Evolutionary conservation across 2,797 vertebrate genomes (phyloP).

Genomic region (Aphelocoma californica): DNA sequence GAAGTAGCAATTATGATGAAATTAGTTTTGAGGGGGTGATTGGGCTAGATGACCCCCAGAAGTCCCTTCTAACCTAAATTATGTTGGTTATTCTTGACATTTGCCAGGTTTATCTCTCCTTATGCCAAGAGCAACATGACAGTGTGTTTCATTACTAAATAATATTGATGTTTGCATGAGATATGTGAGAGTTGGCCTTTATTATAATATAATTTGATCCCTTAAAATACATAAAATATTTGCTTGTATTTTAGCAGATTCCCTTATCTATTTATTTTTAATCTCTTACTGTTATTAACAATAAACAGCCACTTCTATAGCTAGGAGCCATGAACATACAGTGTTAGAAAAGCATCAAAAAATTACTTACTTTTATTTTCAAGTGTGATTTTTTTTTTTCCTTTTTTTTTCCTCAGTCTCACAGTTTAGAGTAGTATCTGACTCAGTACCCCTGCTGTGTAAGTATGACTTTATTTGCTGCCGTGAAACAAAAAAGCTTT

Average conservation of each 20-base stretch:
- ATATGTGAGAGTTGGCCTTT: not conserved
- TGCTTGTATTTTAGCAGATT: not conserved
- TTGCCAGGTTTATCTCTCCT: not conserved
- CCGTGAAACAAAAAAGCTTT: not conserved
- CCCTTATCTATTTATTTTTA: not conserved
- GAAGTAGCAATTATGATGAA: not conserved
- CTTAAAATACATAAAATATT: not conserved
- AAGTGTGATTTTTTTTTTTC: not conserved
- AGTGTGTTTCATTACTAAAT: not conserved
- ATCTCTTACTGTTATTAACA: not conserved
- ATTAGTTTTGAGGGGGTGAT: fast-evolving
- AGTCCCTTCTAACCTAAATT: not conserved
- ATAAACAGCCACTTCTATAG: not conserved
- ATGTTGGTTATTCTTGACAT: not conserved
- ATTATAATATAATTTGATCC: not conserved
- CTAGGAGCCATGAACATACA: not conserved
- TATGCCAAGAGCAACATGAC: not conserved
- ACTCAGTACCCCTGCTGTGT: not conserved
- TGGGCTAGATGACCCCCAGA: not conserved
- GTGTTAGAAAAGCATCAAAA: not conserved
- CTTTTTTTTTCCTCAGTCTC: too few relatives aligned
- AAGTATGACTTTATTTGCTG: not conserved
- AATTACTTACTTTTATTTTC: not conserved
- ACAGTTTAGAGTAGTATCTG: not conserved
- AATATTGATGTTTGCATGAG: not conserved